phyloP scores from a whole-genome alignment of 2,113 vertebrate genomes.

The Epinephelus fuscoguttatus region DNA sequence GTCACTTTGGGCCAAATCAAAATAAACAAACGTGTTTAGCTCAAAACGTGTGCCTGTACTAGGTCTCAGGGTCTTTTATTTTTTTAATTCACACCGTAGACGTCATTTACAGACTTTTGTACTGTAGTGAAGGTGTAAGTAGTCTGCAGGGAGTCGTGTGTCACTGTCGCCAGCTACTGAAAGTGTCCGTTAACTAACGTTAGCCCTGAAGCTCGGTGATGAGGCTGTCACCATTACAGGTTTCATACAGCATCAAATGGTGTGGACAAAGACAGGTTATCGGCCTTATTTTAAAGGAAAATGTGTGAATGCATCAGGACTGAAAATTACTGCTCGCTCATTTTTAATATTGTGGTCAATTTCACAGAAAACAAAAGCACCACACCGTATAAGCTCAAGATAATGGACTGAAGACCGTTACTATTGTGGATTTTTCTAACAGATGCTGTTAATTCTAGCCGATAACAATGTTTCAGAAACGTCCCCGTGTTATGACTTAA shows the following conservation, averaged over 20 bases:
- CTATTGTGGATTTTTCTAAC: background rate
- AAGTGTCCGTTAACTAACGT: background rate
- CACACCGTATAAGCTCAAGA: background rate
- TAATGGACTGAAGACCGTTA: background rate
- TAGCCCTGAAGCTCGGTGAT: background rate
- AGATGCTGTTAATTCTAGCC: background rate
- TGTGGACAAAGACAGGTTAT: background rate
- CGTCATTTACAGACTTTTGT: background rate
- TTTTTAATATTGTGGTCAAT: background rate
- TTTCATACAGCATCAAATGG: background rate
- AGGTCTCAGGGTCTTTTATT: background rate
- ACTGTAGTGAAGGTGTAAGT: background rate
- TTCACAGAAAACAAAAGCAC: background rate
- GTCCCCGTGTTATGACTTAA: background rate
- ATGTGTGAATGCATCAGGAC: fast-evolving
- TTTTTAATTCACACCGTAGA: background rate
- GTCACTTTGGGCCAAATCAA: constrained; percentile 43
- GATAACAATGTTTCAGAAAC: background rate
- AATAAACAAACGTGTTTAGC: constrained; percentile 42
- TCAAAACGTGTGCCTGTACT: background rate
- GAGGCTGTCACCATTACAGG: background rate
- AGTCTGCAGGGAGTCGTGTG: background rate
- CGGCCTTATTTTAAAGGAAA: background rate
- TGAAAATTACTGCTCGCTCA: background rate
- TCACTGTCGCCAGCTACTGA: background rate